A percentile compares a stretch with the other conserved stretches of the same genome.
Evolutionary conservation across 1,140 invertebrate species (phyloP).

Genomic region (Trigoniulus corallinus): DNA sequence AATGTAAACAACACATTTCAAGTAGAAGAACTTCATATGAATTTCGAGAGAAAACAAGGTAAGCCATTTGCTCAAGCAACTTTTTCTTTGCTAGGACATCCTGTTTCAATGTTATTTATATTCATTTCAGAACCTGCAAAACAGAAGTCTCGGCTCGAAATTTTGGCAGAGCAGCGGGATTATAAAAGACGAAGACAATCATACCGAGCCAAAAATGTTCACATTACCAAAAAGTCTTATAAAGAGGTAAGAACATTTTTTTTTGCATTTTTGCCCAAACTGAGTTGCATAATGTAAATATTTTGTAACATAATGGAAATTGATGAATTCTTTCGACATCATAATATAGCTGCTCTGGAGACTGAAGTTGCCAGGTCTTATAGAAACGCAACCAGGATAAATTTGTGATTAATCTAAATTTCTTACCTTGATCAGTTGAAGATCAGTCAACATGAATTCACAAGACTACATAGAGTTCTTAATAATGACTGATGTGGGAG

Average conservation of each 20-base stretch:
- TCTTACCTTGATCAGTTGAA: too few relatives aligned
- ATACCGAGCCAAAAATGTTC: slow-evolving; percentile 26
- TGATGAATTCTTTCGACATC: too few relatives aligned
- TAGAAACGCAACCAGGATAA: too few relatives aligned
- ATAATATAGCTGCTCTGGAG: not conserved
- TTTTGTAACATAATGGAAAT: not conserved
- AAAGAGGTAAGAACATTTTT: slow-evolving; percentile 22
- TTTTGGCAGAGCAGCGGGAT: slow-evolving; percentile 20
- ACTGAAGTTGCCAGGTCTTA: too few relatives aligned
- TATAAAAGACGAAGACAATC: slow-evolving; percentile 22
- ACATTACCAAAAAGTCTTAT: slow-evolving; percentile 25
- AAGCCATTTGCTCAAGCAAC: slow-evolving; percentile 9
- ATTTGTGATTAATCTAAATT: too few relatives aligned
- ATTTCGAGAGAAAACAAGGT: slow-evolving; percentile 17
- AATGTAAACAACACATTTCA: slow-evolving; percentile 14
- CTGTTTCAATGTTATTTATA: not conserved
- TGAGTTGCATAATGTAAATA: not conserved
- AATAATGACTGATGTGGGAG: too few relatives aligned
- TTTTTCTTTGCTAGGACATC: not conserved
- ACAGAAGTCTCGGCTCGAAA: slow-evolving; percentile 17
- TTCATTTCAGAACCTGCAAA: slow-evolving; percentile 11
- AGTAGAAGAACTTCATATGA: slow-evolving; percentile 18
- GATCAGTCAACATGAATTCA: too few relatives aligned
- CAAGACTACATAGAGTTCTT: too few relatives aligned
- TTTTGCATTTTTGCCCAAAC: too few relatives aligned